Evolutionary conservation across 2,888 invertebrate species (phyloP), one percentile per base, ranked within the genome.

Genomic region (Drosophila demipolita): DNA sequence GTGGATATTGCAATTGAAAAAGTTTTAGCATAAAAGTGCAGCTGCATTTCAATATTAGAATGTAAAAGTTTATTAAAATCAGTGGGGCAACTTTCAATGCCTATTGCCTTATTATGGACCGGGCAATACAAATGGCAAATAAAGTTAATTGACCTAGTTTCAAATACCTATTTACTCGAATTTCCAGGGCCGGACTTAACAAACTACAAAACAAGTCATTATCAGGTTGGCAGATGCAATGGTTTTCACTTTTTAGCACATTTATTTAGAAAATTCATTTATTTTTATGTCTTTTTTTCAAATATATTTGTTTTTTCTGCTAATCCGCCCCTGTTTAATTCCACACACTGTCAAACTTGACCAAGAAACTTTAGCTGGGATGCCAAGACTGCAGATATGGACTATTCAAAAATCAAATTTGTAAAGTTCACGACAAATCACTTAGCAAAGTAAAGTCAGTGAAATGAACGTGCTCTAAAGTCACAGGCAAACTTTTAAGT

Each of bases 381-480:
- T 52, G 26, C 5, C 4, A 55, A 36, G 53, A 53, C 69, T 62
- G 42, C 38, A 60, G 62, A 73, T 54, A 49, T 62, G 75, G 55
- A 42, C 75, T 63, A 71, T 75, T 83, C 65, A 78, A 70, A 82
- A 84, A 82, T 82, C 71, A 84, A 84, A 89, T 87, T 78, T 64
- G 60, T 55, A 82, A 78, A 83, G 75, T 75, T 83, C 80, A 78
- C 76, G 89, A 89, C 89, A 84, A 86, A 86, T 86, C 89, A 87
- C 85, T 86, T 86, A 84, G 71, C 68, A 57, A 75, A 83, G 79
- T 83, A 70, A 66, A 72, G 67, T 58, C 65, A 20, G 38, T 69
- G 67, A 65, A 78, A 45, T 55, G 66, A 73, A 75, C 67, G 81
- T 78, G 77, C 69, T 78, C 79, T 42, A 72, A 78, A 87, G 84